Conservation (phyloP, 2,797 vertebrate genomes). For the Cyclura pinguis region DNA sequence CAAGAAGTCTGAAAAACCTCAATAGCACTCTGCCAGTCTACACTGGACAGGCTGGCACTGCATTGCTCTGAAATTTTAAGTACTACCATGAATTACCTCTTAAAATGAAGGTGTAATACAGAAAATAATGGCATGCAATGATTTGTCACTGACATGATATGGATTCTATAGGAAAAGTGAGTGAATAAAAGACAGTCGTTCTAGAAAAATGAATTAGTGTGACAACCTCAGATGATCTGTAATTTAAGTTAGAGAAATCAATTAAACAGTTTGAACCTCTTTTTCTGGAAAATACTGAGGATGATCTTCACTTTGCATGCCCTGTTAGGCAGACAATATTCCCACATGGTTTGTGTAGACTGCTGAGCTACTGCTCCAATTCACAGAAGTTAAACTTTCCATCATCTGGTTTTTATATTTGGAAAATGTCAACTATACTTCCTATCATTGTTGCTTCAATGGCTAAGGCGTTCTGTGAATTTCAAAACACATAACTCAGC, state of each 20-base stretch:
- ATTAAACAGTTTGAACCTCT: constrained; percentile 50
- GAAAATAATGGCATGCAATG: neutral
- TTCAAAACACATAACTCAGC: constrained; percentile 78
- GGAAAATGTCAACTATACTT: constrained; percentile 79
- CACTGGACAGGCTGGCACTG: neutral
- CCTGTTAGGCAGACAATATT: constrained; percentile 62
- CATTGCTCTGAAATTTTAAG: neutral
- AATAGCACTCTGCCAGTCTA: neutral
- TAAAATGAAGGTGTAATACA: neutral
- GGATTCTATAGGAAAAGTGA: neutral
- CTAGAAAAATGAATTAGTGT: neutral
- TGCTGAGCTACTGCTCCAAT: constrained; percentile 76
- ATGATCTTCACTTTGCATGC: constrained; percentile 55
- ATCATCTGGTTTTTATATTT: constrained; percentile 87
- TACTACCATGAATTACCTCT: neutral
- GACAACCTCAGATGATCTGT: neutral
- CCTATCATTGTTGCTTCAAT: constrained; percentile 78
- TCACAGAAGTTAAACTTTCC: constrained; percentile 80
- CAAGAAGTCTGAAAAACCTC: neutral
- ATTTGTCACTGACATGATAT: neutral
- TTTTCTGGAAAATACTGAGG: constrained; percentile 68
- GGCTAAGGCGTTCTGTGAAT: constrained; percentile 75
- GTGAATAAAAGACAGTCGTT: neutral
- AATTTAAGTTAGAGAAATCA: constrained; percentile 46
- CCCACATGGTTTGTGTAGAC: constrained; percentile 65